Evolutionary conservation across 2,797 vertebrate species (phyloP), one percentile per base, ranked within the genome.

Genomic region (Adelosebastes latens): DNA sequence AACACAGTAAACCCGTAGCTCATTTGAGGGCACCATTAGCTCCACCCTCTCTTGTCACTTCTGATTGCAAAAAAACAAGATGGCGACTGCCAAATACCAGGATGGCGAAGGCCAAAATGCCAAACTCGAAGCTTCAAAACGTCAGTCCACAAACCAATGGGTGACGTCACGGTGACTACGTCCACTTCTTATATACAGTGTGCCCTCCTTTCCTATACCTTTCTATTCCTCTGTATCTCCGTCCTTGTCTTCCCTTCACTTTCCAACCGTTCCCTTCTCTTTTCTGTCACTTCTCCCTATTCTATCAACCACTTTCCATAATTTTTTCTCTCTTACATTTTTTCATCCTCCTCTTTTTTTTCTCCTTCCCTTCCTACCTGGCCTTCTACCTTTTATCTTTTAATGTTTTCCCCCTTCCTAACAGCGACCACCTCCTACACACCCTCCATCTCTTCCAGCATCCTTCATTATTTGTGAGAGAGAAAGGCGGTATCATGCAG

Each of bases 401-500:
- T 27, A 29, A 25, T 63, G 11, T 39, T 4, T 24, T 22, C 25
- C 25, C 13, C 56, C 73, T 67, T 42, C 56, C 56, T 2, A 4
- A 8, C 65, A 36, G 6, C 25, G 2, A 29, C 65, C 36, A 16
- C 61, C 67, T 64, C 16, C 29, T 3, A 16, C 22, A 22, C 49
- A 5, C 49, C 49, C 24, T 14, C 31, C 49, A 18, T 55, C 55
- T 61, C 36, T 2, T 58, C 11, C 73, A 59, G 22, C 58, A 53
- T 59, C 39, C 16, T 31, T 16, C 75, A 65, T 16, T 72, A 79
- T 55, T 46, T 53, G 64, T 18, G 46, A 27, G 31, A 73, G 36
- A 69, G 77, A 82, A 8, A 68, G 81, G 80, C 60, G 34, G 63
- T 77, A 80, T 86, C 81, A 71, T 4, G 53, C 70, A 25, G 76